Base-by-base conservation (phyloP, 1,140 invertebrate species). In the Heliothis virescens region DNA sequence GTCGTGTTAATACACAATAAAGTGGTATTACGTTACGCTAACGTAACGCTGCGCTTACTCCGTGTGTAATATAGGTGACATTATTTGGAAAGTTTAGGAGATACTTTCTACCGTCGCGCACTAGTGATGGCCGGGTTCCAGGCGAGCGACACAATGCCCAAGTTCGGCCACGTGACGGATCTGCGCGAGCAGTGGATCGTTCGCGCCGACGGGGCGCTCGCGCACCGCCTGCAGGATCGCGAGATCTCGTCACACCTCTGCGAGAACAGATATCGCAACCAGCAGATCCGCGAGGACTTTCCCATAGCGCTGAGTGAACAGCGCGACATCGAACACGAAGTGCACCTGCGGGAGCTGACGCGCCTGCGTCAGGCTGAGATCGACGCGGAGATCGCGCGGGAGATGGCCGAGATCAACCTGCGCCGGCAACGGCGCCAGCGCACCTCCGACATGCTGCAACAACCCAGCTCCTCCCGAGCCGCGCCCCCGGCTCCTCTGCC, bases 201-300 rank as follows among this genome's bases (percentile, higher is more conserved):
- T 57, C 97, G 98, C 85, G 98, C 99, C 93, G 98, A 99, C 94
- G 97, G 97, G 62, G 98, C 98, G 11, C 93, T 99, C 82, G 98
- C 98, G 7, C 97, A 99, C 92, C 96, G 97, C 77, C 95, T 99
- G 13, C 98, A 99, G 93, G 97, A 98, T 89, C 96, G 99, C 95
- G 98, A 99, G 95, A 98, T 96, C 96, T 88, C 96, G 96, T 92
- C 98, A 97, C 95, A 93, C 52, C 98, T 98, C 87, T 97, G 96
- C 72, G 96, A 97, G 69, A 99, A 99, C 94, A 97, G 98, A 83
- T 96, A 96, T 76, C 96, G 98, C 53, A 98, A 99, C 95, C 97
- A 98, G 12, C 96, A 98, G 74, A 97, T 99, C 1, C 95, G 98
- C 21, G 97, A 98, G 90, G 98, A 99, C 93, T 96, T 98, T 82